These are phyloP conservation scores for Nephrotoma appendiculata DNA, from an alignment of 2,888 invertebrate species.

Conservation along the genomic window DNA sequence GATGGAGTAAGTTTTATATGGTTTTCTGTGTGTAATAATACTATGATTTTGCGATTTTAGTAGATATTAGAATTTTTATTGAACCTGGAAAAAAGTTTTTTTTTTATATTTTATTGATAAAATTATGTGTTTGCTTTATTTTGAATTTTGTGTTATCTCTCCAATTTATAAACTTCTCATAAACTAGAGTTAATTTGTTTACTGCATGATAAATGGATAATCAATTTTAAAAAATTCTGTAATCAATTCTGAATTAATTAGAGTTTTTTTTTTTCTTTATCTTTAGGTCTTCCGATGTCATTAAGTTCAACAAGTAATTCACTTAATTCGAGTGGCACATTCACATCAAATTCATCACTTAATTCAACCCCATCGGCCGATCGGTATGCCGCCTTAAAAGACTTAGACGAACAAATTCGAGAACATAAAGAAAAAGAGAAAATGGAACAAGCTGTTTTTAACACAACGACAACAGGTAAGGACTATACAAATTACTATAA, in stretches of 20 bases:
- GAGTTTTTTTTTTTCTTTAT: background rate
- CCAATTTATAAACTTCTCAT: background rate
- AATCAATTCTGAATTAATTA: background rate
- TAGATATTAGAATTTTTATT: background rate
- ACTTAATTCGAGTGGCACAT: constrained; percentile 18
- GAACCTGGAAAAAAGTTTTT: background rate
- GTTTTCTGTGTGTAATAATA: background rate
- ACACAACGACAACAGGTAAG: background rate
- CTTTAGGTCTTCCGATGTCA: constrained; percentile 25
- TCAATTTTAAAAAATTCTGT: background rate
- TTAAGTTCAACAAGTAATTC: constrained; percentile 17
- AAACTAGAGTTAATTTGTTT: background rate
- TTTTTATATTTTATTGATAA: background rate
- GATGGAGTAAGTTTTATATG: constrained; percentile 31
- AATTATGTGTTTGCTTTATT: background rate
- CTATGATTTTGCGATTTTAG: background rate
- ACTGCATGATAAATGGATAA: background rate
- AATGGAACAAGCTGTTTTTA: background rate
- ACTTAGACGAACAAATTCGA: constrained; percentile 66
- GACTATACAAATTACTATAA: background rate
- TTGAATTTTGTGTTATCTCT: background rate
- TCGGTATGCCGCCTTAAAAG: constrained; percentile 89
- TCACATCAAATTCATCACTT: constrained; percentile 18
- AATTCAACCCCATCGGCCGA: constrained; percentile 47
- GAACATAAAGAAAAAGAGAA: constrained; percentile 22